Evolutionary conservation across 2,113 vertebrate species (phyloP).

Genomic region (Plestiodon gilberti): DNA sequence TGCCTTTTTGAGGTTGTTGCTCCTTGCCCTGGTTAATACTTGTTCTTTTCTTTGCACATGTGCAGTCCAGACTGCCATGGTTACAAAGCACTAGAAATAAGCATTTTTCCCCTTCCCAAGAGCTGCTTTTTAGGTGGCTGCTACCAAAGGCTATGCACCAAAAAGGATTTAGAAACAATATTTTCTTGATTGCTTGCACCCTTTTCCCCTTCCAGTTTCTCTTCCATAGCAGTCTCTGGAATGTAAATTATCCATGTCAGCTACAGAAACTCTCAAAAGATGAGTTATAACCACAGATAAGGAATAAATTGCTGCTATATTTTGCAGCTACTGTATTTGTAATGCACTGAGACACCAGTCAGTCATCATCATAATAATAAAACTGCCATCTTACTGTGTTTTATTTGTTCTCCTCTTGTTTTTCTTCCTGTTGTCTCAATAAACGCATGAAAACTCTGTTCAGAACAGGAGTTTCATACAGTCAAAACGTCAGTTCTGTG

Average conservation of each 20-base stretch:
- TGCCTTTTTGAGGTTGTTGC: background rate
- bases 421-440: background rate
- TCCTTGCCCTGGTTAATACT: background rate
- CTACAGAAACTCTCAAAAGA: background rate
- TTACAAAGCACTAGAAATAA: background rate
- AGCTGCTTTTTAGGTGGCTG: background rate
- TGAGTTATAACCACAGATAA: background rate
- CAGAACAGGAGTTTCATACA: background rate
- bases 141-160: background rate
- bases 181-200: background rate
- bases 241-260: background rate
- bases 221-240: background rate
- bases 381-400: background rate
- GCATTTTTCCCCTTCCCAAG: background rate
- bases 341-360: background rate
- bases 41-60: background rate
- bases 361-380: background rate
- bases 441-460: background rate
- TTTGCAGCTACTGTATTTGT: background rate
- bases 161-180: no score
- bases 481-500: background rate
- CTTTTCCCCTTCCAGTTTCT: background rate
- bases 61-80: background rate
- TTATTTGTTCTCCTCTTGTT: background rate
- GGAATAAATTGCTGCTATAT: background rate